Percentiles rank a stretch among this genome's conserved stretches.
These are phyloP conservation scores for Ditula angustiorana DNA, from an alignment of 2,888 invertebrate genomes.

Conservation along the genomic window DNA sequence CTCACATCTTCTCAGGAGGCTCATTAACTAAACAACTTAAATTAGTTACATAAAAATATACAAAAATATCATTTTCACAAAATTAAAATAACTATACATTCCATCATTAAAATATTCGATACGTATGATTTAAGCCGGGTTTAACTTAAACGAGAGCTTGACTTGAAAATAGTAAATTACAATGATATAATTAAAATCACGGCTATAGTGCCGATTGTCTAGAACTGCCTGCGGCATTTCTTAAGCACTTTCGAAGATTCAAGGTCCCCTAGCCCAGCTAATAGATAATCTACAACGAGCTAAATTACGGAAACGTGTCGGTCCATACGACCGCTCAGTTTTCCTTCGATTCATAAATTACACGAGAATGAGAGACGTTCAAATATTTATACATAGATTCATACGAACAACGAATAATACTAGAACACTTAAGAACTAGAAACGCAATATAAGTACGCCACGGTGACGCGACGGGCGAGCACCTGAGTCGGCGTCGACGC, in stretches of 20 bases:
- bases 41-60: slow-evolving; percentile 83
- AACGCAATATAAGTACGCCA: slow-evolving; percentile 73
- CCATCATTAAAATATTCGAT: slow-evolving; percentile 83
- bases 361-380: slow-evolving; percentile 84
- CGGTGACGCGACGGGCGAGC: slow-evolving; percentile 76
- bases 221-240: slow-evolving; percentile 82
- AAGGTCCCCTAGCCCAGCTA: slow-evolving; percentile 86
- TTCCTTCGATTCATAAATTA: slow-evolving; percentile 83
- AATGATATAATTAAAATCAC: slow-evolving; percentile 74
- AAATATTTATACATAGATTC: slow-evolving; percentile 85
- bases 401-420: slow-evolving; percentile 85
- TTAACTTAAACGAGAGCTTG: slow-evolving; percentile 84
- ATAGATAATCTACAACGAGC: slow-evolving; percentile 83
- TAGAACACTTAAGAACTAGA: slow-evolving; percentile 82
- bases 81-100: slow-evolving; percentile 83
- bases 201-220: slow-evolving; percentile 85
- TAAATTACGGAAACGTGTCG: slow-evolving; percentile 78
- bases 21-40: slow-evolving; percentile 80
- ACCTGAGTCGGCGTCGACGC: slow-evolving; percentile 73
- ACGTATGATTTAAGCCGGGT: slow-evolving; percentile 82
- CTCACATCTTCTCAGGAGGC: slow-evolving; percentile 64
- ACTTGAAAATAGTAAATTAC: slow-evolving; percentile 80
- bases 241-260: slow-evolving; percentile 78
- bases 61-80: slow-evolving; percentile 85
- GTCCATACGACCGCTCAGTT: slow-evolving; percentile 63